phyloP scores from a whole-genome alignment of 2,888 invertebrate species.

The Hypomecis atomaria region DNA sequence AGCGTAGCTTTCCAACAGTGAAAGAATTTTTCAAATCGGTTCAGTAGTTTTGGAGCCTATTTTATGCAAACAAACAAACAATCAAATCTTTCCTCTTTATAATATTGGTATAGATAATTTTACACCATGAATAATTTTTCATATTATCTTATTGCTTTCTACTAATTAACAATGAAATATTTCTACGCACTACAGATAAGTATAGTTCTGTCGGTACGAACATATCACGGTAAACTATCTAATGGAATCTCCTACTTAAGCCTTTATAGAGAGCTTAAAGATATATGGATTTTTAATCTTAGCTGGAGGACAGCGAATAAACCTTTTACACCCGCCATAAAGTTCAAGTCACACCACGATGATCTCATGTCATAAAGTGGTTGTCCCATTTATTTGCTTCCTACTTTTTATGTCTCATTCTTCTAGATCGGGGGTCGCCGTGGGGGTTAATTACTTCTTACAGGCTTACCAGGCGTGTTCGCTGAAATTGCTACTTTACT shows the following conservation, averaged over 20 bases:
- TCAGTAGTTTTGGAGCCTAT: no score
- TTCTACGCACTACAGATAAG: no score
- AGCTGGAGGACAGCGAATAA: conserved; percentile 22
- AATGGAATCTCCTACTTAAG: conserved; percentile 1
- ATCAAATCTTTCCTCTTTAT: no score
- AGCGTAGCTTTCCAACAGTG: no score
- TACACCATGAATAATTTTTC: no score
- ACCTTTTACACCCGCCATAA: conserved; percentile 31
- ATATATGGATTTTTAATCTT: conserved; percentile 28
- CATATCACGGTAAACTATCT: neutral
- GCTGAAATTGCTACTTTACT: conserved; percentile 8
- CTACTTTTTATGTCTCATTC: conserved; percentile 33
- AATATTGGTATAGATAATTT: no score
- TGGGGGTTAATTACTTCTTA: conserved; percentile 9
- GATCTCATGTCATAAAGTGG: conserved; percentile 36
- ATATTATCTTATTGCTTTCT: no score
- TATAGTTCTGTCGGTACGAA: neutral
- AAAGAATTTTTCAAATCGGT: no score
- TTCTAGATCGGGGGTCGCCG: conserved; percentile 18
- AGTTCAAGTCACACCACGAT: conserved; percentile 26
- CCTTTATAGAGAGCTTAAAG: conserved; percentile 11
- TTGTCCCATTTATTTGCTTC: conserved; percentile 34
- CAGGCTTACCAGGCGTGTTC: conserved; percentile 9
- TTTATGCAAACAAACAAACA: no score
- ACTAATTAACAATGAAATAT: no score